Evolutionary conservation across 2,113 vertebrate genomes (phyloP).

Genomic region (Myotis lucifugus): DNA sequence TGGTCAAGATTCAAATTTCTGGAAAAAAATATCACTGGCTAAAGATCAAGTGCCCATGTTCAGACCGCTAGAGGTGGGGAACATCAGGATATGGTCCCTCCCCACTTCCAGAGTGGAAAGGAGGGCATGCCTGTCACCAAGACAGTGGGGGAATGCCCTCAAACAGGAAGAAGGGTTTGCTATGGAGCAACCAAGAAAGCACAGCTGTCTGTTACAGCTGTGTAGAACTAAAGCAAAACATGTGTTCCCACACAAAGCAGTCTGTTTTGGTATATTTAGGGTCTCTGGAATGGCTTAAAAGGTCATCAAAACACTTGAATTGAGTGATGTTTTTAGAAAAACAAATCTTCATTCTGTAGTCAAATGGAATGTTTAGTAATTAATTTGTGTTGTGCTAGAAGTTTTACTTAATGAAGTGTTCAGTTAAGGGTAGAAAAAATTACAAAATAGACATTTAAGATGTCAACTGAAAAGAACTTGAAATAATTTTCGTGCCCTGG

Average conservation of each 20-base stretch:
- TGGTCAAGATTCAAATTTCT: not conserved
- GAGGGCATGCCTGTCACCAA: not conserved
- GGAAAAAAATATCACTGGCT: not conserved
- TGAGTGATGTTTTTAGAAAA: slow-evolving; percentile 44
- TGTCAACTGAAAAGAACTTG: not conserved
- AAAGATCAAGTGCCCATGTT: not conserved
- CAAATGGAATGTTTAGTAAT: slow-evolving; percentile 29
- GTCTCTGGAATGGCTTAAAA: not conserved
- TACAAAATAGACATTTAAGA: slow-evolving; percentile 13
- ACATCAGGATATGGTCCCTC: not conserved
- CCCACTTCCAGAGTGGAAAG: not conserved
- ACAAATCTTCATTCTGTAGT: slow-evolving; percentile 30
- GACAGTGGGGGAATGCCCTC: not conserved
- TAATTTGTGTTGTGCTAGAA: not conserved
- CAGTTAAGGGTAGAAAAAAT: slow-evolving; percentile 30
- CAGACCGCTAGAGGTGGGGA: not conserved
- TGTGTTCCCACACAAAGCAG: slow-evolving; percentile 38
- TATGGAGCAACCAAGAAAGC: not conserved
- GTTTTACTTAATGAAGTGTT: slow-evolving; percentile 45
- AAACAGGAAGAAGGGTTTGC: not conserved
- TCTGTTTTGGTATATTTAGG: slow-evolving; percentile 25
- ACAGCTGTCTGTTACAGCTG: slow-evolving; percentile 63
- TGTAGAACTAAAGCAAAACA: slow-evolving; percentile 66
- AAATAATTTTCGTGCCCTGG: not conserved
- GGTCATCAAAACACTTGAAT: slow-evolving; percentile 29